phyloP scores from a whole-genome alignment of 2,113 vertebrate species.

The Mirza zaza region DNA sequence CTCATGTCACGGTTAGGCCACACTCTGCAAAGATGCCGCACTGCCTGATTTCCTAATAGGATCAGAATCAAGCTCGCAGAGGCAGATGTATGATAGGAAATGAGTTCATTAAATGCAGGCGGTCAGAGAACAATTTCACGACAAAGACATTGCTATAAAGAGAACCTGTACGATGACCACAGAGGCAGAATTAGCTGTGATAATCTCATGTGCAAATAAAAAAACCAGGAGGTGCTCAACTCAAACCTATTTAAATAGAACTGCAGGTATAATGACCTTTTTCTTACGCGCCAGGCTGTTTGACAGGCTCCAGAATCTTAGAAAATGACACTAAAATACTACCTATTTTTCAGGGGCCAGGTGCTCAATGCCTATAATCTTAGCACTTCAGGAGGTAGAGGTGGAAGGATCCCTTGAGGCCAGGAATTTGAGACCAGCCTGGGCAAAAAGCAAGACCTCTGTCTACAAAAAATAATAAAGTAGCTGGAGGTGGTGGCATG shows the following conservation, averaged over 20 bases:
- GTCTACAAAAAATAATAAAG: too few relatives aligned
- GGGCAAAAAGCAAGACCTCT: too few relatives aligned
- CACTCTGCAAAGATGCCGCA: background rate
- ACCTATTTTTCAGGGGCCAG: too few relatives aligned
- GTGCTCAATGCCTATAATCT: too few relatives aligned
- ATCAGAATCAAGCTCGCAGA: background rate
- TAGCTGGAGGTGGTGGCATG: too few relatives aligned
- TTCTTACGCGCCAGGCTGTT: background rate
- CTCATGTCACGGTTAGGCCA: background rate
- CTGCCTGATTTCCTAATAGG: accelerated
- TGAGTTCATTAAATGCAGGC: background rate
- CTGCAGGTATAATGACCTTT: background rate
- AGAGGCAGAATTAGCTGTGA: background rate
- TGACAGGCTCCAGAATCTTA: background rate
- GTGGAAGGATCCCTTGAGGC: too few relatives aligned
- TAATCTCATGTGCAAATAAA: too few relatives aligned
- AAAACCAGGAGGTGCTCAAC: too few relatives aligned
- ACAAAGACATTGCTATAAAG: background rate
- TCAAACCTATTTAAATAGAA: background rate
- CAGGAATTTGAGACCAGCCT: too few relatives aligned
- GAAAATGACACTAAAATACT: background rate
- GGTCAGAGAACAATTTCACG: background rate
- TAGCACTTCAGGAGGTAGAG: too few relatives aligned
- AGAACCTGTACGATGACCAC: background rate
- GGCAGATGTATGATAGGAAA: background rate